phyloP scores from a whole-genome alignment of 92 coral and sea anemone species.

The Epizoanthus rinbou region DNA sequence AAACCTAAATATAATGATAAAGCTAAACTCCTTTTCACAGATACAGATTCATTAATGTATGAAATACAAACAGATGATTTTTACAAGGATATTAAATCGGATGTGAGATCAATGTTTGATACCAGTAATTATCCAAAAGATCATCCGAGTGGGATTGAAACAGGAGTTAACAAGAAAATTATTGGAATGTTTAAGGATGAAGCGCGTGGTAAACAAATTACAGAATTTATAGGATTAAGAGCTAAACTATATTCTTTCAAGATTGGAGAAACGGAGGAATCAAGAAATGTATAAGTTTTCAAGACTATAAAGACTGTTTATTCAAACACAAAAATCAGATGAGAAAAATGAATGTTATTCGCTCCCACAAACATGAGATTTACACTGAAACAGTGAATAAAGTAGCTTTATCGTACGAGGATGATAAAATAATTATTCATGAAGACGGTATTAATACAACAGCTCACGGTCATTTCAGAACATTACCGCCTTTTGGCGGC shows the following conservation, averaged over 20 bases:
- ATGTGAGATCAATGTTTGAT: slow-evolving; percentile 48
- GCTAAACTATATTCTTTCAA: slow-evolving; percentile 47
- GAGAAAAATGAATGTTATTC: slow-evolving; percentile 43
- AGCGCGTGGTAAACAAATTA: slow-evolving; percentile 33
- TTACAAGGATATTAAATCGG: slow-evolving; percentile 48
- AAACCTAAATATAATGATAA: slow-evolving; percentile 21
- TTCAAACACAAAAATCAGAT: slow-evolving; percentile 4
- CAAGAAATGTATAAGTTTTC: slow-evolving; percentile 39
- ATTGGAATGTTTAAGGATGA: slow-evolving; percentile 56
- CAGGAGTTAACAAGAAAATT: slow-evolving; percentile 50
- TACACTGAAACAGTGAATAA: slow-evolving; percentile 37
- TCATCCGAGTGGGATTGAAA: slow-evolving; percentile 45
- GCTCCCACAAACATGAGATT: not conserved
- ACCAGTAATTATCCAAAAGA: slow-evolving; percentile 48
- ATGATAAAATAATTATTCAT: no score
- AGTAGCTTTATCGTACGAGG: no score
- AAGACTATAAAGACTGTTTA: slow-evolving; percentile 47
- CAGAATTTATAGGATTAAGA: slow-evolving; percentile 52
- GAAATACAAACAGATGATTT: slow-evolving; percentile 44
- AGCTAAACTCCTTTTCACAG: no score
- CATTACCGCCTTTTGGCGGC: not conserved
- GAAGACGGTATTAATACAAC: no score
- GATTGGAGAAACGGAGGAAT: slow-evolving; percentile 41
- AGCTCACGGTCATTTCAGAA: no score
- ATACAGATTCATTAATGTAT: no score